These are phyloP conservation scores for Rattus rattus DNA, from an alignment of 2,113 vertebrate species.

Conservation along the genomic window DNA sequence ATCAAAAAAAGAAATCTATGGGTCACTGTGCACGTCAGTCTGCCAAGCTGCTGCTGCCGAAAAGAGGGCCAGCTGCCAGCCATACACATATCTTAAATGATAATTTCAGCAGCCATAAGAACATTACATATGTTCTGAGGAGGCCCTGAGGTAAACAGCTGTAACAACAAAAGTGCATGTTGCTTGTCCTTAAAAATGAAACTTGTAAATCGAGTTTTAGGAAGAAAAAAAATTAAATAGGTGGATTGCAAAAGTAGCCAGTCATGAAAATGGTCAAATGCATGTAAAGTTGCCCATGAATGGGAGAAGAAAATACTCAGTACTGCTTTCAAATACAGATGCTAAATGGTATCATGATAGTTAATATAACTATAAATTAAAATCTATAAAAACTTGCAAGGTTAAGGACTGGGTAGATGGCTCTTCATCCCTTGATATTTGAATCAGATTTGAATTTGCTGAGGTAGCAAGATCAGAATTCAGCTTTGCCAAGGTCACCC, in stretches of 20 bases:
- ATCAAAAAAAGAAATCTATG: background rate
- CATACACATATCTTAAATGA: background rate
- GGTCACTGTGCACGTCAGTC: background rate
- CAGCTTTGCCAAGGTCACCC: background rate
- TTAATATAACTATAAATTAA: background rate
- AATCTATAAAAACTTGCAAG: background rate
- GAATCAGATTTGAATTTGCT: background rate
- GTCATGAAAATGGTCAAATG: background rate
- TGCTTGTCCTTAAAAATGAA: background rate
- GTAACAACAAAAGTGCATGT: background rate
- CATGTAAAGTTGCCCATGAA: no score
- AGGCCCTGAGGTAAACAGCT: background rate
- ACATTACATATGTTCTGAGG: background rate
- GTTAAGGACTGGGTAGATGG: background rate
- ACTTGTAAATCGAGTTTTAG: constrained; percentile 18
- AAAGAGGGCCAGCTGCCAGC: background rate
- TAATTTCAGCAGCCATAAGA: background rate
- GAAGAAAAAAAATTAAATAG: background rate
- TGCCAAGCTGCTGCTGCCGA: background rate
- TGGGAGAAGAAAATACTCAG: background rate
- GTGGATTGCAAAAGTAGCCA: background rate
- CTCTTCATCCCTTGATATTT: background rate
- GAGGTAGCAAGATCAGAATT: constrained; percentile 18
- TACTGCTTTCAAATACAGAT: background rate
- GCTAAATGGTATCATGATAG: background rate